Evolutionary conservation across 2,888 invertebrate genomes (phyloP).

Genomic region (Timema podura): DNA sequence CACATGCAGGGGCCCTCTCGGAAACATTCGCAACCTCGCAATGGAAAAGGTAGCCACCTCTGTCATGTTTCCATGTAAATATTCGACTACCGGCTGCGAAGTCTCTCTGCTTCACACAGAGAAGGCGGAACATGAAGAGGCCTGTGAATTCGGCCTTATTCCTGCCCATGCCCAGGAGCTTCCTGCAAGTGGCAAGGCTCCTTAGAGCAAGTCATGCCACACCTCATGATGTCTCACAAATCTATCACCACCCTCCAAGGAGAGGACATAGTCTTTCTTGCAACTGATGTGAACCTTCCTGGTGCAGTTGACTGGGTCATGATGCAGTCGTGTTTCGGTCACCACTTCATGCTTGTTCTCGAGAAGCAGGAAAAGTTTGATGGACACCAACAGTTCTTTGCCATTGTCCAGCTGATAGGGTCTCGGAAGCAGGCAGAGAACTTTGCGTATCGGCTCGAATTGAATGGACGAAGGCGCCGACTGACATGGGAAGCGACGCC

Average conservation of each 20-base stretch:
- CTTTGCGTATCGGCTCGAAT: conserved; percentile 95
- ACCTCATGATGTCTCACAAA: conserved; percentile 95
- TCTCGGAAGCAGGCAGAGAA: conserved; percentile 98
- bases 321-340: conserved; percentile 99
- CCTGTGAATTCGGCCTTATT: conserved; percentile 98
- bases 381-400: conserved; percentile 94
- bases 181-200: conserved; percentile 99
- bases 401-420: conserved; percentile 98
- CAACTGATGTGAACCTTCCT: conserved; percentile 98
- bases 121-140: conserved; percentile 97
- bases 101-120: conserved; percentile 92
- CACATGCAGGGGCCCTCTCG: conserved; percentile 93
- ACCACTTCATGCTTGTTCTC: conserved; percentile 98
- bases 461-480: conserved; percentile 91
- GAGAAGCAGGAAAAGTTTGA: conserved; percentile 98
- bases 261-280: conserved; percentile 98
- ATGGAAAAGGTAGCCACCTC: conserved; percentile 99
- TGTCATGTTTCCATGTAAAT: conserved; percentile 98
- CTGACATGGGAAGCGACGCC: conserved; percentile 99
- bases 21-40: conserved; percentile 95
- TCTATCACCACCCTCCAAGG: conserved; percentile 97
- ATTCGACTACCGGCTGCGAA: conserved; percentile 91
- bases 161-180: conserved; percentile 99
- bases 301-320: conserved; percentile 99
- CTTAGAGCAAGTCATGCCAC: conserved; percentile 97